A percentile compares a stretch with the other conserved stretches of the same genome.
phyloP scores from a whole-genome alignment of 2,888 invertebrate species.

The Ophion costatus region DNA sequence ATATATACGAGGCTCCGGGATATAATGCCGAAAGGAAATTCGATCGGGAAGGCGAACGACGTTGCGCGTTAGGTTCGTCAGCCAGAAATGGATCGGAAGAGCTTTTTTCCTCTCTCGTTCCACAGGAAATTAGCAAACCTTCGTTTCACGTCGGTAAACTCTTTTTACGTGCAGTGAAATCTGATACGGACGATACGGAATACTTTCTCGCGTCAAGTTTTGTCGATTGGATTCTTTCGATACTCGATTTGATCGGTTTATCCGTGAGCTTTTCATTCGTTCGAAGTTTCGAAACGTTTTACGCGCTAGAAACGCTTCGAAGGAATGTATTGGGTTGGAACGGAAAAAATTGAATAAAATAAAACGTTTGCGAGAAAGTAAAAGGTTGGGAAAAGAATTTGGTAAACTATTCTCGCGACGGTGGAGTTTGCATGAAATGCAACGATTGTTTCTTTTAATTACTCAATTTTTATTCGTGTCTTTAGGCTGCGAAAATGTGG shows the following conservation, averaged over 20 bases:
- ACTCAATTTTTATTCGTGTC: too few species aligned
- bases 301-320: too few species aligned
- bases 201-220: not conserved
- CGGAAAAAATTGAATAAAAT: too few species aligned
- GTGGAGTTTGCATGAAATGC: too few species aligned
- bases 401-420: too few species aligned
- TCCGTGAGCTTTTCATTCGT: too few species aligned
- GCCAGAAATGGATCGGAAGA: slow-evolving; percentile 43
- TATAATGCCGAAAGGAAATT: slow-evolving; percentile 25
- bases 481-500: too few species aligned
- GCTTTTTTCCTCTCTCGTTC: slow-evolving; percentile 24
- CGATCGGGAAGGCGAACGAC: not conserved
- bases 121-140: slow-evolving; percentile 74
- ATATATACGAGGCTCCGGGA: slow-evolving; percentile 30
- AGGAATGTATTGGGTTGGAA: too few species aligned
- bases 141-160: slow-evolving; percentile 51
- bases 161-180: not conserved
- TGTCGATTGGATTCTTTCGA: slow-evolving; percentile 4
- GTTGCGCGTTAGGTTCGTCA: slow-evolving; percentile 39
- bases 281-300: too few species aligned
- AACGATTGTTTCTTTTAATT: too few species aligned
- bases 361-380: too few species aligned
- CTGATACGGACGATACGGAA: not conserved
- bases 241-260: not conserved
- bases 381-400: too few species aligned